A percentile compares a stretch with the other conserved stretches of the same genome.
Conservation (phyloP, 23 tunicate species). For the Diplosoma virens region DNA sequence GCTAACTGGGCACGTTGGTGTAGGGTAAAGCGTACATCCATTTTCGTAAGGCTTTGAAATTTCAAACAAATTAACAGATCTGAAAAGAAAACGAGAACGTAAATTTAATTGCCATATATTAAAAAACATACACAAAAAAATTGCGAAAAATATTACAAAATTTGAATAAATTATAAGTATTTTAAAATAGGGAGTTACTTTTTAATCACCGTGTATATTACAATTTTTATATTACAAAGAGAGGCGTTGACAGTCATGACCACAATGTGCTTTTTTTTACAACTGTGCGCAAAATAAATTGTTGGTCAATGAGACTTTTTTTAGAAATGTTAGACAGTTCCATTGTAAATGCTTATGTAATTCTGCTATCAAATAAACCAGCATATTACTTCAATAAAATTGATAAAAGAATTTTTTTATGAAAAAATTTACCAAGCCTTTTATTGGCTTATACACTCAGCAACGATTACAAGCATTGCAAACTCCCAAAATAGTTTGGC, state of each 20-base stretch:
- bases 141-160: neutral
- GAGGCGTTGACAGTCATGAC: neutral
- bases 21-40: no score
- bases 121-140: neutral
- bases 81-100: neutral
- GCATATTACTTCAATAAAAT: neutral
- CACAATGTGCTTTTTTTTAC: neutral
- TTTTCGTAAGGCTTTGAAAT: no score
- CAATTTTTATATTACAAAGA: neutral
- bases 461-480: neutral
- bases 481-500: neutral
- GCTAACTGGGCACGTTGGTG: no score
- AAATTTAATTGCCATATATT: neutral
- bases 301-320: no score
- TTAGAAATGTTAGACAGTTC: neutral
- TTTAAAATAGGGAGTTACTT: neutral
- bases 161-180: neutral
- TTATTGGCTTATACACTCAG: neutral
- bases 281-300: neutral
- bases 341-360: neutral
- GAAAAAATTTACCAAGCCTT: neutral
- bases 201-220: neutral
- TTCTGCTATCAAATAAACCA: neutral
- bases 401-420: neutral
- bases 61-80: no score